These are phyloP conservation scores for Phoeniculus purpureus DNA, from an alignment of 2,797 vertebrate genomes.

Conservation along the genomic window DNA sequence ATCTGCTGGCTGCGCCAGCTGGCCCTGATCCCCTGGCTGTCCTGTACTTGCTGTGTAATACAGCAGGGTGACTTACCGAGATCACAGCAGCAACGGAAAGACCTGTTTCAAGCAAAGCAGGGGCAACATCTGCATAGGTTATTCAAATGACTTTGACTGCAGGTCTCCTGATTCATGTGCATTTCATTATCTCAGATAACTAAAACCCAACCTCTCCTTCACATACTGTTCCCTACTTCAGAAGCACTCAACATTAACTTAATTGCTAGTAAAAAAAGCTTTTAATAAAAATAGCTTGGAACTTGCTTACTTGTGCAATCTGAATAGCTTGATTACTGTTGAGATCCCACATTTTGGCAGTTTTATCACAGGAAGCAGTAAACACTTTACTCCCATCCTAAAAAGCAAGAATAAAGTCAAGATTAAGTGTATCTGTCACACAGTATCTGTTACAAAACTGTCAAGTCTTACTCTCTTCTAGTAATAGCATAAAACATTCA, in stretches of 20 bases:
- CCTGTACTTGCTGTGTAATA: no score
- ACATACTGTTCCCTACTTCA: not conserved
- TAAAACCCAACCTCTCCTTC: not conserved
- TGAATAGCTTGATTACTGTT: conserved; percentile 98
- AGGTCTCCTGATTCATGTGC: not conserved
- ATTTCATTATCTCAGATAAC: not conserved
- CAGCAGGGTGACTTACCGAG: not conserved
- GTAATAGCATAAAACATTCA: not conserved
- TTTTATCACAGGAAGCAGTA: conserved; percentile 98
- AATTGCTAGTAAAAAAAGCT: not conserved
- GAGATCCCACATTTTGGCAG: conserved; percentile 99
- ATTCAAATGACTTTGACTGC: not conserved
- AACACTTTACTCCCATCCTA: conserved; percentile 99
- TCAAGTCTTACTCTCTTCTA: not conserved
- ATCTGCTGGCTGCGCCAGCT: no score
- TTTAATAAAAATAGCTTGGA: not conserved
- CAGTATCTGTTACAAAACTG: not conserved
- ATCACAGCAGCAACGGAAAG: not conserved
- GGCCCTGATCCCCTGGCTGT: no score
- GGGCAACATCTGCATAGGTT: not conserved
- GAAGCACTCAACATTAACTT: not conserved
- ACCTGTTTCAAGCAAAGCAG: not conserved
- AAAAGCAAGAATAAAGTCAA: not conserved
- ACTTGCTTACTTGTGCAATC: conserved; percentile 93
- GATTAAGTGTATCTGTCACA: not conserved